Evolutionary conservation across 2,113 vertebrate genomes (phyloP), one percentile per base, ranked within the genome.

Genomic region (Grammatotria lemairii): DNA sequence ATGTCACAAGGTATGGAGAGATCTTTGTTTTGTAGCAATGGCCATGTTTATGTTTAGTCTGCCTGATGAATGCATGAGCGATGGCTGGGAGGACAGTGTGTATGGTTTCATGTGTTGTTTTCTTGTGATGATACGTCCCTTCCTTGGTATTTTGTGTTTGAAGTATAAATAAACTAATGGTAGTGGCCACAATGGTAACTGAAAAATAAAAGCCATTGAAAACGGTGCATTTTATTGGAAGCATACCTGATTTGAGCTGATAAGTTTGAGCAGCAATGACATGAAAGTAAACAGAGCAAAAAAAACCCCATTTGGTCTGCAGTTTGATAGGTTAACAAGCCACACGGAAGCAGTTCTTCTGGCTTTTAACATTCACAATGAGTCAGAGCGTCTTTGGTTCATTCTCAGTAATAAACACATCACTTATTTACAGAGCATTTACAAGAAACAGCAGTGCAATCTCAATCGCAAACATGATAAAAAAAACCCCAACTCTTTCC

Each of bases 311-410:
- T 83, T 86, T 90, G 85, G 68, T 45, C 84, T 82, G 38, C 13
- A 81, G 21, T 40, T 75, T 86, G 86, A 85, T 60, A 14, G 49
- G 38, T 82, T 70, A 89, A 86, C 51, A 60, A 84, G 83, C 81
- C 23, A 10, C 6, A 31, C 6, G 6, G n/a, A 79, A 45, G 26
- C 82, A 38, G 53, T 21, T 81, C 63, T 28, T 63, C 28, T 42
- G 33, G 75, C 73, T 79, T 87, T 80, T 31, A 33, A 94, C 88
- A 88, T 91, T 92, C 82, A 89, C 87, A 49, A 51, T 3, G 17
- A 89, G 68, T 88, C 42, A 11, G 84, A 94, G 83, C 53, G 57
- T 96, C 96, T 96, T 97, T 97, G 96, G 96, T 95, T 96, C 85
- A 86, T 86, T 89, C 65, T 91, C 78, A 70, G 78, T 89, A 75